Base-by-base conservation (phyloP, 2,797 vertebrate genomes). In the Phylloscopus collybita region DNA sequence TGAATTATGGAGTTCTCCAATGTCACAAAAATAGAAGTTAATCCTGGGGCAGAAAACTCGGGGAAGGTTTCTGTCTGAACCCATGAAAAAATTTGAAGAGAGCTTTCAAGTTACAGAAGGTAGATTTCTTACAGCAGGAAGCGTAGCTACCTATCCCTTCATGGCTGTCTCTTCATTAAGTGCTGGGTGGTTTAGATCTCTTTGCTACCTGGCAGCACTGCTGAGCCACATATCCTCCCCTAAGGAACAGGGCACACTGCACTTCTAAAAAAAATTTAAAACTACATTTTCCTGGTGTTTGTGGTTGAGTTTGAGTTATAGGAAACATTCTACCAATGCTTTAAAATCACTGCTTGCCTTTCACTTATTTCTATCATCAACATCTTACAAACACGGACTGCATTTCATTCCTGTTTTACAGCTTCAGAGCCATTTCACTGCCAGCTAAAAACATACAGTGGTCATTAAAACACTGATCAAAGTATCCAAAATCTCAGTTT, bases 111-210 rank as follows among this genome's bases (percentile, higher is more conserved):
- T 16, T 64, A 49, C 13, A 78, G 78, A 83, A 74, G 13, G 29
- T 9, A 66, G 9, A 13, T 45, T 69, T 53, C 32, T 34, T 44
- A 32, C 13, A 65, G 44, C 57, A 65, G 42, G 29, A 74, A 51
- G 40, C 0, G 0, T 25, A 69, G 65, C 7, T 16, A 34, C 2
- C 11, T 45, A 9, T 10, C 71, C 16, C 34, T 51, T 69, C n/a
- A 40, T 4, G 36, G 61, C 70, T 32, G 4, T 11, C 42, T 69
- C 50, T 25, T 53, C 0, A 0, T 30, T 64, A 40, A 44, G 40
- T 60, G 53, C 26, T 32, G 66, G 7, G 23, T 42, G 29, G 49
- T 40, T 61, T 19, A 71, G 38, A 51, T 34, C 26, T 54, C n/a
- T 4, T 18, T 25, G 25, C 14, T 60, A 38, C 21, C 53, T 64